phyloP scores from a whole-genome alignment of 2,113 vertebrate genomes.

The Balaenoptera acutorostrata region DNA sequence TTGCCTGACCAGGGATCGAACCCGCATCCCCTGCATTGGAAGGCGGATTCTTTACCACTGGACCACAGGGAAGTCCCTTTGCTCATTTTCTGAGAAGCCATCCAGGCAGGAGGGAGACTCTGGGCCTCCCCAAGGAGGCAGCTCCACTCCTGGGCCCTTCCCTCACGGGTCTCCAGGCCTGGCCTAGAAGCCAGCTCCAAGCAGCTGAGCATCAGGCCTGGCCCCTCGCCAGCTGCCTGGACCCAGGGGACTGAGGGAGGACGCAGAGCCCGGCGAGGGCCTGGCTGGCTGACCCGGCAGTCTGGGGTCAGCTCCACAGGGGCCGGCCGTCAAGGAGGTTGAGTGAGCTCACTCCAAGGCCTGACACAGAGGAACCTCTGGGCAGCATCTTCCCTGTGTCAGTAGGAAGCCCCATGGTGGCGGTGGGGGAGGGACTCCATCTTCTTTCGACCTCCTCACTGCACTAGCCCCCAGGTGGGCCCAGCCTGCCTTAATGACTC shows the following conservation, averaged over 20 bases:
- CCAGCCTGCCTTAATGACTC: background rate
- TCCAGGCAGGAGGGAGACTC: background rate
- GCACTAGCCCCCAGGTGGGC: background rate
- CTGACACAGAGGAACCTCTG: background rate
- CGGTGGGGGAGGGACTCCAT: accelerated
- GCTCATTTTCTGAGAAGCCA: background rate
- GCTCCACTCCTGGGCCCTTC: background rate
- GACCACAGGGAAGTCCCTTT: background rate
- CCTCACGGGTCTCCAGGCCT: background rate
- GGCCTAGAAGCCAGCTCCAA: background rate
- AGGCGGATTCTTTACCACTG: too few relatives aligned
- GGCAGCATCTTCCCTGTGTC: background rate
- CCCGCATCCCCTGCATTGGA: too few relatives aligned
- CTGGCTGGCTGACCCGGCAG: background rate
- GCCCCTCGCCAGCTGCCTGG: background rate
- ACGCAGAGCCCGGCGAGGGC: background rate
- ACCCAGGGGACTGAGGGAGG: conserved; percentile 20
- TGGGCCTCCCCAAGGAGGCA: background rate
- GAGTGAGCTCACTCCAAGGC: background rate
- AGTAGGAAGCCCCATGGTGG: background rate
- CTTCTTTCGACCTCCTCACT: background rate
- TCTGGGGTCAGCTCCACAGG: conserved; percentile 11
- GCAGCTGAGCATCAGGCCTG: background rate
- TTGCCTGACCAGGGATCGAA: too few relatives aligned
- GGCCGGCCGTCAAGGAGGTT: background rate